phyloP scores from a whole-genome alignment of 2,888 invertebrate genomes.

The Scelioninae gen. 2 region DNA sequence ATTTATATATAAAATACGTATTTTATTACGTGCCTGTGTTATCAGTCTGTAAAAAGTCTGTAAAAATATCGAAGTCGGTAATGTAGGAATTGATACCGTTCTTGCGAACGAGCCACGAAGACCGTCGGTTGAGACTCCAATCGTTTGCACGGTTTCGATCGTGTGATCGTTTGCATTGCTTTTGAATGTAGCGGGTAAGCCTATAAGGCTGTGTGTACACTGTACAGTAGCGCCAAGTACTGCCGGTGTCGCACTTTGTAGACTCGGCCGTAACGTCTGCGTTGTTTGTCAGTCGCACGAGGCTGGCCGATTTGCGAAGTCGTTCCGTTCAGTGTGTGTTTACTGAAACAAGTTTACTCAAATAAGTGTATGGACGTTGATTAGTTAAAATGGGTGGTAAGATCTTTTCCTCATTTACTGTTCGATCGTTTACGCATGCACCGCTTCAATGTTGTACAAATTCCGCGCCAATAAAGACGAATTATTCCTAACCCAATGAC shows the following conservation, averaged over 20 bases:
- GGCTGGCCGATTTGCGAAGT: constrained; percentile 61
- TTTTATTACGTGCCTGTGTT: no score
- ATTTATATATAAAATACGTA: no score
- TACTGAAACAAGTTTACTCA: constrained; percentile 39
- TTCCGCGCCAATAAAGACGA: constrained; percentile 9
- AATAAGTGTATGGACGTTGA: constrained; percentile 49
- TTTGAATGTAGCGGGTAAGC: no score
- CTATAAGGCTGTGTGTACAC: no score
- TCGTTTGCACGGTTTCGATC: no score
- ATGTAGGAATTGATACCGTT: no score
- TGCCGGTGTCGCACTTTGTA: constrained; percentile 26
- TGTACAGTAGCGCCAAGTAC: constrained; percentile 40
- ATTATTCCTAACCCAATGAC: constrained; percentile 71
- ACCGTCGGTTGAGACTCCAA: no score
- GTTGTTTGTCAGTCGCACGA: constrained; percentile 62
- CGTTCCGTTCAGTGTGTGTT: constrained; percentile 62
- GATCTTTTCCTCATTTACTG: constrained; percentile 37
- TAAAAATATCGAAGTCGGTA: no score
- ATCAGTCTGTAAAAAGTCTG: no score
- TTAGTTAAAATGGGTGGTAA: constrained; percentile 70
- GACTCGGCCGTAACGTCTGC: constrained; percentile 29
- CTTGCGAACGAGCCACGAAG: no score
- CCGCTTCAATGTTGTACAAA: not conserved
- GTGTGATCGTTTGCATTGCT: no score
- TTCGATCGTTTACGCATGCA: not conserved